phyloP scores from a whole-genome alignment of 2,797 vertebrate genomes.

The Callimico goeldii region DNA sequence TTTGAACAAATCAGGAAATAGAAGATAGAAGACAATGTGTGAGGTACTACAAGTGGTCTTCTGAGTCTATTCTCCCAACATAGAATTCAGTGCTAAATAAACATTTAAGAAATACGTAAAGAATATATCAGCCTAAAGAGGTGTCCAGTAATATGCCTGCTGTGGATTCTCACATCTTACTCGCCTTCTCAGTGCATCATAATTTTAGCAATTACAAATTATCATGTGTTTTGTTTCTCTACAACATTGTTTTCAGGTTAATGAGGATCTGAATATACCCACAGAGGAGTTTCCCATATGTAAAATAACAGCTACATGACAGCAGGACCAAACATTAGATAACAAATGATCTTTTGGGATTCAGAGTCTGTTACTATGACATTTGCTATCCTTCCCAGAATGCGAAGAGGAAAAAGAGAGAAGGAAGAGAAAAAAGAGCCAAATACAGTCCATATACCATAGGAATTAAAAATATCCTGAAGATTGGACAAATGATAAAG shows the following conservation, averaged over 20 bases:
- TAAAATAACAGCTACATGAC: not conserved
- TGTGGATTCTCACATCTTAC: not conserved
- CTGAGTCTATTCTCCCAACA: not conserved
- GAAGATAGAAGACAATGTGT: not conserved
- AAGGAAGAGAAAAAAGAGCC: not conserved
- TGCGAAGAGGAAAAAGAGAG: not conserved
- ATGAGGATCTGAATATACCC: not conserved
- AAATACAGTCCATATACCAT: not conserved
- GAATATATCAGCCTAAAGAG: not conserved
- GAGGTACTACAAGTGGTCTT: no score
- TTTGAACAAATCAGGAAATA: not conserved
- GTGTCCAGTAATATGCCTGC: not conserved
- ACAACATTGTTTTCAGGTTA: not conserved
- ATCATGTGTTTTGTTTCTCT: not conserved
- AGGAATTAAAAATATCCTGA: not conserved
- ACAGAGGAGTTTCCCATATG: not conserved
- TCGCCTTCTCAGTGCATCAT: not conserved
- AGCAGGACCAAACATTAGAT: not conserved
- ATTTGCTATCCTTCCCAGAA: not conserved
- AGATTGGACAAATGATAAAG: not conserved
- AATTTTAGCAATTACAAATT: not conserved
- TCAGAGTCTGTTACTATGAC: not conserved
- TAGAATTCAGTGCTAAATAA: not conserved
- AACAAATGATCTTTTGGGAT: not conserved
- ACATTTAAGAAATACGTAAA: not conserved